Conservation (phyloP, 92 coral and sea anemone genomes). For the Phenganax subtilis region DNA sequence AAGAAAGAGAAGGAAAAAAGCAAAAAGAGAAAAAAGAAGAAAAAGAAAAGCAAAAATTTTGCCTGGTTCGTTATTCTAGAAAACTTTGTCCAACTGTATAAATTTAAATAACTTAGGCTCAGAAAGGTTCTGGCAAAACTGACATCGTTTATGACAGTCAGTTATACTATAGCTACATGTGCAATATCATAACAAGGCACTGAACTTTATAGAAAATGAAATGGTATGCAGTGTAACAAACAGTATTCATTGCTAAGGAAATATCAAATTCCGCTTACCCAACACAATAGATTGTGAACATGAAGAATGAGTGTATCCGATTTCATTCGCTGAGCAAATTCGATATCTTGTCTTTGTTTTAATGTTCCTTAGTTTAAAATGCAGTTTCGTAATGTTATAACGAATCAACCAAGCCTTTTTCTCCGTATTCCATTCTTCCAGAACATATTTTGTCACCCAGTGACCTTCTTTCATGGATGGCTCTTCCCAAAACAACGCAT, state of each 20-base stretch:
- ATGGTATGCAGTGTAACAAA: not conserved
- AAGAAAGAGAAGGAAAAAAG: too few species aligned
- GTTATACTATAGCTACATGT: too few species aligned
- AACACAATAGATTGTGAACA: constrained; percentile 27
- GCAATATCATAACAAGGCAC: too few species aligned
- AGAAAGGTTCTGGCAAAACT: too few species aligned
- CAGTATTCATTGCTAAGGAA: not conserved
- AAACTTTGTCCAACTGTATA: too few species aligned
- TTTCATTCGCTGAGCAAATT: constrained; percentile 23
- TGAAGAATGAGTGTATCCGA: constrained; percentile 27
- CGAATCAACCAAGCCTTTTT: not conserved
- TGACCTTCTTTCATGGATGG: not conserved
- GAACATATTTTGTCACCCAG: not conserved
- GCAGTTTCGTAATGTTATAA: not conserved
- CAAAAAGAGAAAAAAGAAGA: too few species aligned
- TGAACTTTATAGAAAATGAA: too few species aligned
- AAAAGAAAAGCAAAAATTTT: too few species aligned
- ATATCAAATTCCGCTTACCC: not conserved
- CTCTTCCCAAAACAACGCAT: constrained; percentile 26
- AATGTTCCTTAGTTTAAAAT: not conserved
- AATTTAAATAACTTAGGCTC: too few species aligned
- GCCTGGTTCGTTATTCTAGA: too few species aligned
- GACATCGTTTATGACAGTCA: too few species aligned
- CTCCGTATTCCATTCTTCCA: constrained; percentile 6
- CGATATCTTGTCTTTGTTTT: constrained; percentile 7